These are phyloP conservation scores for Drosophila kurseongensis DNA, from an alignment of 1,140 invertebrate genomes.

Conservation along the genomic window DNA sequence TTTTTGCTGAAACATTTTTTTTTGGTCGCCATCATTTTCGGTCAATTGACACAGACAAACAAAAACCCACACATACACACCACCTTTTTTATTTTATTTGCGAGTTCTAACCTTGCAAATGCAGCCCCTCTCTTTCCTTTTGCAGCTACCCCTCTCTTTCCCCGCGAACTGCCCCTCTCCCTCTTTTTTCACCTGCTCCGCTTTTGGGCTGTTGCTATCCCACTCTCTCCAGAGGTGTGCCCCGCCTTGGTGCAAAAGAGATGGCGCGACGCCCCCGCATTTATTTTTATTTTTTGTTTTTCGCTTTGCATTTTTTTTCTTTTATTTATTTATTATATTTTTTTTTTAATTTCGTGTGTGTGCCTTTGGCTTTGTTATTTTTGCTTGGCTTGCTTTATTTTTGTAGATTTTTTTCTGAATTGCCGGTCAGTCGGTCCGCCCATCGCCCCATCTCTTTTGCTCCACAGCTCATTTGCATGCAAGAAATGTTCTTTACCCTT, in stretches of 20 bases:
- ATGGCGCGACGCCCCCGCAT: slow-evolving; percentile 66
- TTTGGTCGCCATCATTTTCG: slow-evolving; percentile 77
- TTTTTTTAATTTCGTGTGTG: slow-evolving; percentile 21
- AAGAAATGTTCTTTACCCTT: slow-evolving; percentile 27
- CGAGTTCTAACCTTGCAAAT: slow-evolving; percentile 42
- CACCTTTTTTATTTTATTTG: slow-evolving; percentile 24
- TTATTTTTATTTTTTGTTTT: slow-evolving; percentile 15
- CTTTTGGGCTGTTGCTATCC: slow-evolving; percentile 48
- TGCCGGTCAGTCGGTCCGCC: slow-evolving; percentile 63
- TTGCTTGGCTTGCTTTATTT: slow-evolving; percentile 52
- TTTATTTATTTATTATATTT: slow-evolving; percentile 29
- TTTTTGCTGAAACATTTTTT: slow-evolving; percentile 59
- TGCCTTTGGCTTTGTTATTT: slow-evolving; percentile 54
- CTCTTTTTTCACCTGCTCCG: slow-evolving; percentile 32
- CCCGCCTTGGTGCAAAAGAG: slow-evolving; percentile 31
- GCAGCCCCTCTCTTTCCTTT: background rate
- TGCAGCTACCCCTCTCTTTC: background rate
- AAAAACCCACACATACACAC: slow-evolving; percentile 9
- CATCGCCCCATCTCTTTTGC: slow-evolving; percentile 38
- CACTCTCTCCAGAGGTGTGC: slow-evolving; percentile 27
- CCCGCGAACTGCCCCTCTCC: background rate
- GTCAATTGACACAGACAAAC: slow-evolving; percentile 72
- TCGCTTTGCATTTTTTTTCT: slow-evolving; percentile 6
- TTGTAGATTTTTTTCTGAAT: slow-evolving; percentile 36
- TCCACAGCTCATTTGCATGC: slow-evolving; percentile 44